Percentiles rank a stretch among this genome's conserved stretches.
phyloP scores from a whole-genome alignment of 2,113 vertebrate genomes.

The Callocephalon fimbriatum region DNA sequence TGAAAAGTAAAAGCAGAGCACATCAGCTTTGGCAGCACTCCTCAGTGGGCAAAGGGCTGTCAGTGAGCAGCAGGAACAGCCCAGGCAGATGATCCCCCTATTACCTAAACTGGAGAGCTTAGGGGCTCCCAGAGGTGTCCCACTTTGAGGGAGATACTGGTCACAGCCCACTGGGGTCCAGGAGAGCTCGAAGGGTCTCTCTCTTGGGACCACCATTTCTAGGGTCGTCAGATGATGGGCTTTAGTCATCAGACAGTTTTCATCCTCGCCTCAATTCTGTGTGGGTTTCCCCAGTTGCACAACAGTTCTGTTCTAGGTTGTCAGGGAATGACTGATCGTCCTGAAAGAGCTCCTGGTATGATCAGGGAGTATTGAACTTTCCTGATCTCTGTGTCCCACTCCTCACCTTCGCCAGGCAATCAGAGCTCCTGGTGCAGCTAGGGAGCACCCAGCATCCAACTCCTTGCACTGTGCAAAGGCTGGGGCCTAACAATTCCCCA shows the following conservation, averaged over 20 bases:
- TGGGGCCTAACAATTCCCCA: not conserved
- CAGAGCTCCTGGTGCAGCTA: too few relatives aligned
- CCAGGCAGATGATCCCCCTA: too few relatives aligned
- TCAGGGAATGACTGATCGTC: not conserved
- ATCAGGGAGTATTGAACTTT: too few relatives aligned
- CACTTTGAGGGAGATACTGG: not conserved
- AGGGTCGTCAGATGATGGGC: not conserved
- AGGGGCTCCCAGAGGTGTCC: accelerated
- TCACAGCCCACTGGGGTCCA: not conserved
- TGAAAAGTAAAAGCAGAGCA: too few relatives aligned
- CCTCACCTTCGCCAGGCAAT: not conserved
- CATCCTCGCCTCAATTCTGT: not conserved
- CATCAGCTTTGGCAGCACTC: too few relatives aligned
- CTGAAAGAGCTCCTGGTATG: too few relatives aligned
- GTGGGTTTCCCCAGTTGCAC: too few relatives aligned
- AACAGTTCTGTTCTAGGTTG: not conserved
- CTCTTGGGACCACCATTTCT: not conserved
- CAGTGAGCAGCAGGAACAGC: too few relatives aligned
- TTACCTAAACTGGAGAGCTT: too few relatives aligned
- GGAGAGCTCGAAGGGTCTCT: not conserved
- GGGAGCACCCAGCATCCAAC: too few relatives aligned
- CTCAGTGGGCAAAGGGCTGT: too few relatives aligned
- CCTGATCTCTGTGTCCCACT: not conserved
- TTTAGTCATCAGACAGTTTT: not conserved
- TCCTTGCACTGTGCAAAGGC: not conserved